phyloP scores from a whole-genome alignment of 2,113 vertebrate species.

The Paracanthobrama guichenoti region DNA sequence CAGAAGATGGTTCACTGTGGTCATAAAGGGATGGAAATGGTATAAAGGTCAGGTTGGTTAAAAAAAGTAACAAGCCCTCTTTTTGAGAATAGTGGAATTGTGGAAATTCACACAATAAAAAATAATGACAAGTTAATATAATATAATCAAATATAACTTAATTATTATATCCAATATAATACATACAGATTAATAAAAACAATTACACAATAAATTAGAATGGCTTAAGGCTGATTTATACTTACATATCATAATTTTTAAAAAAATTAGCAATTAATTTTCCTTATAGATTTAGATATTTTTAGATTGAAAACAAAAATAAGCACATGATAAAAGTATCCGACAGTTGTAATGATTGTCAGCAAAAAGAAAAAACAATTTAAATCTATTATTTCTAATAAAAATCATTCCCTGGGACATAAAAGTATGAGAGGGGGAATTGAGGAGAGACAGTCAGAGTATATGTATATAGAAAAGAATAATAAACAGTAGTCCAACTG shows the following conservation, averaged over 20 bases:
- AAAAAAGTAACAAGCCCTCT: too few species aligned
- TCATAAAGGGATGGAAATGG: too few species aligned
- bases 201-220: background rate
- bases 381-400: background rate
- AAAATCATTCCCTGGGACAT: background rate
- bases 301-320: background rate
- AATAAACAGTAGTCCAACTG: background rate
- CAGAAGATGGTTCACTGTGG: too few species aligned
- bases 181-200: background rate
- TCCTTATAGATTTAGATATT: background rate
- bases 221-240: too few species aligned
- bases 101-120: too few species aligned
- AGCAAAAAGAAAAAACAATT: background rate
- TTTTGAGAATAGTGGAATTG: too few species aligned
- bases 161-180: background rate
- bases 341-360: background rate
- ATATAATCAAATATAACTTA: background rate
- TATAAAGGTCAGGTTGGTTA: too few species aligned
- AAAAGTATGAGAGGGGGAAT: too few species aligned
- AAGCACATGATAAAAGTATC: background rate
- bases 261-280: background rate
- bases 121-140: too few species aligned
- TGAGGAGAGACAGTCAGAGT: background rate
- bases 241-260: background rate
- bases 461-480: background rate